These are phyloP conservation scores for Brotula barbata DNA, from an alignment of 2,797 vertebrate species.

Conservation along the genomic window DNA sequence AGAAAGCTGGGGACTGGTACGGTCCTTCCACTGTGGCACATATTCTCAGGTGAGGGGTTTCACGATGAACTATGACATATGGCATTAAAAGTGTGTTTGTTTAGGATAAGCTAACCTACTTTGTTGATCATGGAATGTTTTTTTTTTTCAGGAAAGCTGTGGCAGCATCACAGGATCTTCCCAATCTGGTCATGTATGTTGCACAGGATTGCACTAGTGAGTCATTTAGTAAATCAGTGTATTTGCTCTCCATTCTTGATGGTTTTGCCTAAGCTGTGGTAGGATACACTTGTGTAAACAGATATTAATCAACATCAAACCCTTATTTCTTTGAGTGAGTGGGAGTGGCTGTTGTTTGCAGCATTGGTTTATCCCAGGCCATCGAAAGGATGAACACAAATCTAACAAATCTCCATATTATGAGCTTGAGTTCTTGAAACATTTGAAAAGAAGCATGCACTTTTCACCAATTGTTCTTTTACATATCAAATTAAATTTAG, in stretches of 20 bases:
- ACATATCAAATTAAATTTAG: too few relatives aligned
- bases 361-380: not conserved
- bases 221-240: conserved; percentile 25
- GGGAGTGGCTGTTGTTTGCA: too few relatives aligned
- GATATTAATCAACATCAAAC: not conserved
- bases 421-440: too few relatives aligned
- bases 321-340: too few relatives aligned
- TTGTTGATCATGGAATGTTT: not conserved
- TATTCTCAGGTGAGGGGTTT: conserved; percentile 84
- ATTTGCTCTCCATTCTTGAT: not conserved
- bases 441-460: too few relatives aligned
- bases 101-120: not conserved
- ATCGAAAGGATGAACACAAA: too few relatives aligned
- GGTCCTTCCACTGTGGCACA: conserved; percentile 88
- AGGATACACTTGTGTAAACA: not conserved
- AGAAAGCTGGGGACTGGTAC: conserved; percentile 92
- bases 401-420: too few relatives aligned
- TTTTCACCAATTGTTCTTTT: too few relatives aligned
- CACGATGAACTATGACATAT: fast-evolving
- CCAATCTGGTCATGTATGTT: conserved; percentile 84
- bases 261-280: not conserved
- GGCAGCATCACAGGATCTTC: conserved; percentile 67
- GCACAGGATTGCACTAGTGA: conserved; percentile 92
- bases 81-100: fast-evolving
- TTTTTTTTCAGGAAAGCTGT: conserved; percentile 84